Evolutionary conservation across 2,888 invertebrate genomes (phyloP).

Genomic region (Chromoteleia sp.): DNA sequence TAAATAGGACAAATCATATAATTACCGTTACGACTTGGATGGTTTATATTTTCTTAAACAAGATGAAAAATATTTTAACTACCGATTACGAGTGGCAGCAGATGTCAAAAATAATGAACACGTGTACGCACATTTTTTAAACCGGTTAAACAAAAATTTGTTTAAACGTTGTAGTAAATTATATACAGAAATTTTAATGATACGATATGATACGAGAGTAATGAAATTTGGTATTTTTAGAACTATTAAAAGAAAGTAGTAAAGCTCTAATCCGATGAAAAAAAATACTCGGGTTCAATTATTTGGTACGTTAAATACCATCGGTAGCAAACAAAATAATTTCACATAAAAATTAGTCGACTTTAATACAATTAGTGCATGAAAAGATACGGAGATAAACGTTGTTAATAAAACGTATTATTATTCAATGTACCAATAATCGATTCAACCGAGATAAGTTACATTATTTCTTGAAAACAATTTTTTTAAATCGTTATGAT

Average conservation of each 20-base stretch:
- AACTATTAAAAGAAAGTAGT: too few relatives aligned
- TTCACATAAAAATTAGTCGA: neutral
- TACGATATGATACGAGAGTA: too few relatives aligned
- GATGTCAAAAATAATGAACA: too few relatives aligned
- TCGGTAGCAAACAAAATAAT: conserved; percentile 2
- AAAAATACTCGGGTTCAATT: neutral
- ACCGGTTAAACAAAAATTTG: too few relatives aligned
- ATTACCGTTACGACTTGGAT: conserved; percentile 4
- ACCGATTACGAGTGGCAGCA: too few relatives aligned
- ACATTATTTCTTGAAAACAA: neutral
- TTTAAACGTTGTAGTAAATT: too few relatives aligned
- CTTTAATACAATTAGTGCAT: conserved; percentile 3
- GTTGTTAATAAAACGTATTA: conserved; percentile 25
- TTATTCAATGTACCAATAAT: conserved; percentile 26
- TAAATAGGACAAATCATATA: conserved; percentile 51
- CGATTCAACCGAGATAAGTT: conserved; percentile 24
- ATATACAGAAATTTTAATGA: too few relatives aligned
- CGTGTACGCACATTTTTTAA: too few relatives aligned
- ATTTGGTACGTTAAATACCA: neutral
- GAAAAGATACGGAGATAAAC: conserved; percentile 10
- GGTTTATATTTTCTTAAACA: conserved; percentile 14
- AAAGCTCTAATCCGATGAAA: neutral
- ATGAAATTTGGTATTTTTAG: too few relatives aligned
- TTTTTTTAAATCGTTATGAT: conserved; percentile 7
- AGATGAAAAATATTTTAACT: neutral